Base-by-base conservation (phyloP, 1,140 invertebrate species). In the Drosophila dunni region DNA sequence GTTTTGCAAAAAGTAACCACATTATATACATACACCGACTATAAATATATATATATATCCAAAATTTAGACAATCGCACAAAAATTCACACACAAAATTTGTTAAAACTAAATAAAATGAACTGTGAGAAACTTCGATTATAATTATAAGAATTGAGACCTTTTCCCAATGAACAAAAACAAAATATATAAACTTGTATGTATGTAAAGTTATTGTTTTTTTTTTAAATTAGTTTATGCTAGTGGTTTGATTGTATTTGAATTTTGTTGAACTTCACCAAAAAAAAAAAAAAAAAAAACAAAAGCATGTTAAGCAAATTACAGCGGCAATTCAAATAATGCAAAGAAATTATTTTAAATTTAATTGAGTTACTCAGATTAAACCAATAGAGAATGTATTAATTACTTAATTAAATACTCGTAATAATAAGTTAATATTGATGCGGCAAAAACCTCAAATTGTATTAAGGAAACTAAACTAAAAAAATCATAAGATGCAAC, bases 11-110 rank as follows among this genome's bases (percentile, higher is more conserved):
- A 29, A 70, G 42, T 73, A 69, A 75, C 74, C 80, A 80, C 81
- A 89, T 80, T 89, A 83, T 88, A 88, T 89, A 88, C 75, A 89
- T 84, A 89, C 84, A 89, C 84, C 36, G 44, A 36, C 46, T 64
- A 56, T 54, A 76, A 29, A 29, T 29, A 29, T 29, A 29, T 29
- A 29, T 29, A 29, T 29, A 29, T 29, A 29, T 29, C 75, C 78
- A 3, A 66, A 68, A 56, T 44, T 67, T 81, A 89, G 60, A 89
- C 64, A 81, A 78, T 42, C 80, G 84, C 84, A 89, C 84, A 65
- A 89, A 86, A 89, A 84, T 89, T 68, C 62, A 76, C 79, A 82
- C 84, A 83, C 67, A 42, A 75, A 83, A 79, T 76, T 76, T 80
- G 63, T 69, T 54, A 57, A 40, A 58, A 65, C 78, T 62, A 71